A percentile compares a stretch with the other conserved stretches of the same genome.
Conservation (phyloP, 2,113 vertebrate genomes). For the Calonectris borealis region DNA sequence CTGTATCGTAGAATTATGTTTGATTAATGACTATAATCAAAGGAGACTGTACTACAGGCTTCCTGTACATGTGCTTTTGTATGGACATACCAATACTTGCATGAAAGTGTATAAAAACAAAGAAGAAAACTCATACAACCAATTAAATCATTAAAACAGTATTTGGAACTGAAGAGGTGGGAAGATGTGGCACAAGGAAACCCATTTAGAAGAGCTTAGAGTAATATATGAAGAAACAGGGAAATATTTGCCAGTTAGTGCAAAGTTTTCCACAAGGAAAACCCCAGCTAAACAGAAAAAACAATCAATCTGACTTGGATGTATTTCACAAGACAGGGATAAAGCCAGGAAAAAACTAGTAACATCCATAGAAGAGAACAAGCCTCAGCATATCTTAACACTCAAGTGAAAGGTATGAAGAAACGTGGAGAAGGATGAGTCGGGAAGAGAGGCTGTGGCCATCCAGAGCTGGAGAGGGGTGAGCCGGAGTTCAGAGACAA, state of each 20-base stretch:
- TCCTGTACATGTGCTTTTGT: background rate
- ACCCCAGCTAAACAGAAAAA: background rate
- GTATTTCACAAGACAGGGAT: background rate
- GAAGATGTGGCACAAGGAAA: background rate
- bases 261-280: background rate
- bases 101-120: background rate
- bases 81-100: background rate
- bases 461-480: background rate
- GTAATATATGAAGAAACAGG: background rate
- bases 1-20: fast-evolving
- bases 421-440: background rate
- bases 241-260: background rate
- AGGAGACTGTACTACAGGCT: background rate
- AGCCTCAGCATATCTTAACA: background rate
- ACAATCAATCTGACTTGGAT: background rate
- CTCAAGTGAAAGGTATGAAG: background rate
- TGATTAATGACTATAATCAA: background rate
- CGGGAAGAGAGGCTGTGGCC: background rate
- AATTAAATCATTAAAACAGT: background rate
- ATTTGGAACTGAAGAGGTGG: background rate
- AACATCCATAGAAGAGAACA: background rate
- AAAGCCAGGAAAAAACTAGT: background rate
- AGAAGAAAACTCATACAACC: background rate
- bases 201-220: background rate
- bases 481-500: background rate